Base-by-base conservation (phyloP, 2,888 invertebrate species). In the Synergus umbraculus region DNA sequence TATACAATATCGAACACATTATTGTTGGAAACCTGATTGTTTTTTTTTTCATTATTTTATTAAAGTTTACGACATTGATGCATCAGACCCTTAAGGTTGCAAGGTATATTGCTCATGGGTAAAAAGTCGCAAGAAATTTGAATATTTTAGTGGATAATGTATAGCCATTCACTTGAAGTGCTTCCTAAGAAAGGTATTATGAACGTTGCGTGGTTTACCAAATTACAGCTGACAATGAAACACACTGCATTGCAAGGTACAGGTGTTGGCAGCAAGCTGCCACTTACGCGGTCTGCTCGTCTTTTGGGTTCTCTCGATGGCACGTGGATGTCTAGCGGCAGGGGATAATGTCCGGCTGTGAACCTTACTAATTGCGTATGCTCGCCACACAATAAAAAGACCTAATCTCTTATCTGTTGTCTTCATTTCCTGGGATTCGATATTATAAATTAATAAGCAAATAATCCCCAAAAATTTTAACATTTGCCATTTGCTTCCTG, bases 291-390 rank as follows among this genome's bases (percentile, higher is more conserved):
- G n/a, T 69, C 46, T 18, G 66, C 43, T 66, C 69, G 69, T 69
- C 69, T 54, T 73, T 54, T 54, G 54, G 73, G 37, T 54, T 54
- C 13, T 73, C 54, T 54, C 54, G 29, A 37, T 73, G 73, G 73
- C 73, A 73, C 73, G 73, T 73, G 73, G 73, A 73, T 37, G 37
- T 73, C 54, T 54, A 73, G 41, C 73, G 49, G 73, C 73, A 73
- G 73, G 73, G 54, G 73, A 73, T 73, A 73, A 73, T 49, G 54
- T 73, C 73, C 73, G 73, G 73, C 73, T 73, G 73, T 73, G 73
- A 73, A 54, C 29, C 73, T 41, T 54, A 73, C 54, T 73, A 73
- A 54, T 73, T 73, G 49, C 73, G 54, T 54, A 73, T 60, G 60
- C 60, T 60, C 22, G 18, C 60, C 73, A 10, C 41, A 41, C 9